These are phyloP conservation scores for Mastigias papua DNA, from an alignment of 30 jellyfish, hydroid and myxozoan species.

Conservation along the genomic window DNA sequence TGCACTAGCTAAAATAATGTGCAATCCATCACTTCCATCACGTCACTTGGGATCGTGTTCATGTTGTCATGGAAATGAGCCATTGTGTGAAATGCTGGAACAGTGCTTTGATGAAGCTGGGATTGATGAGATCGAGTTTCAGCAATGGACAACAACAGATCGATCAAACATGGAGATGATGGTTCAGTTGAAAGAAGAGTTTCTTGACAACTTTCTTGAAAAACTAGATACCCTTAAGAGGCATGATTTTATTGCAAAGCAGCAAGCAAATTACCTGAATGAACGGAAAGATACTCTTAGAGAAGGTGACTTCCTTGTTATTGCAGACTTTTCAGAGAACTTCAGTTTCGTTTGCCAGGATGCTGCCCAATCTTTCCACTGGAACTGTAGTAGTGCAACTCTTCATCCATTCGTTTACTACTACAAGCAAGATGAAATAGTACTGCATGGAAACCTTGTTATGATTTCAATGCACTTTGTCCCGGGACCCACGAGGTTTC, in stretches of 20 bases:
- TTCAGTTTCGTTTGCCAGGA: constrained; percentile 35
- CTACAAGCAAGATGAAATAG: background rate
- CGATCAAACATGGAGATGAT: constrained; percentile 53
- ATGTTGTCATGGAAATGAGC: constrained; percentile 41
- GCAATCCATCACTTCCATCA: constrained; percentile 52
- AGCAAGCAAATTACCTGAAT: constrained; percentile 22
- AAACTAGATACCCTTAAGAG: constrained; percentile 9
- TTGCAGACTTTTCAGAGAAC: constrained; percentile 62
- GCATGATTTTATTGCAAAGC: constrained; percentile 58
- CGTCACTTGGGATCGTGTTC: constrained; percentile 36
- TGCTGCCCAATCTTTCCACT: constrained; percentile 43
- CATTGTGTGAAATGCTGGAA: constrained; percentile 34
- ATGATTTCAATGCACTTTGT: background rate
- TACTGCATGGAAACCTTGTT: background rate
- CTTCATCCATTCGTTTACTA: constrained; percentile 53
- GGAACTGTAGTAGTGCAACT: constrained; percentile 54
- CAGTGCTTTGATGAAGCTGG: constrained; percentile 6
- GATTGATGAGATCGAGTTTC: constrained; percentile 25
- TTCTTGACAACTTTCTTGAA: background rate
- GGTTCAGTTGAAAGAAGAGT: constrained; percentile 33
- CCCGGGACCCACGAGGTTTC: constrained; percentile 10
- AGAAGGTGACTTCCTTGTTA: constrained; percentile 29
- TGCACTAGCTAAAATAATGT: constrained; percentile 42
- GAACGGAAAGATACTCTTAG: background rate
- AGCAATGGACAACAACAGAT: constrained; percentile 64